Percentiles rank a stretch among this genome's conserved stretches.
Evolutionary conservation across 2,888 invertebrate genomes (phyloP).

Genomic region (Drosophila buzzatii): DNA sequence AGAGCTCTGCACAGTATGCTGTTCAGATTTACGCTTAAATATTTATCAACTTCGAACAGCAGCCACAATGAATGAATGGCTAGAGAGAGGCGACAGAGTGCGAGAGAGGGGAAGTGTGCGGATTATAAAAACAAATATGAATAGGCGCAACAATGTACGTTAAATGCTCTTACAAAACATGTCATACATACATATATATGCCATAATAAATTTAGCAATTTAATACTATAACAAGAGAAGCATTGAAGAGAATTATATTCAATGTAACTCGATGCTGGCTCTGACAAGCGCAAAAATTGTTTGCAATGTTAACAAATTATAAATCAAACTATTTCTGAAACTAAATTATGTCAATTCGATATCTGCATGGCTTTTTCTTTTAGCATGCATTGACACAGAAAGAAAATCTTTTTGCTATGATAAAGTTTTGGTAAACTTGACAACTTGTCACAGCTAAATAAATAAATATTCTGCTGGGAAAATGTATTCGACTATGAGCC

Average conservation of each 20-base stretch:
- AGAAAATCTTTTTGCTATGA: neutral
- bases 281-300: too few species aligned
- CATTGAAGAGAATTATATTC: neutral
- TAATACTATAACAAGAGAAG: neutral
- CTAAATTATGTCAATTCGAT: too few species aligned
- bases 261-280: neutral
- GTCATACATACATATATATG: neutral
- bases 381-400: neutral
- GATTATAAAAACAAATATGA: constrained; percentile 1
- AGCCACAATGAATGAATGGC: constrained; percentile 18
- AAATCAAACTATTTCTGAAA: neutral
- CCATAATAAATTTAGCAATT: neutral
- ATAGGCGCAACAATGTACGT: neutral
- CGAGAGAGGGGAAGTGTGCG: neutral
- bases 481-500: too few species aligned
- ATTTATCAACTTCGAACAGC: constrained; percentile 64
- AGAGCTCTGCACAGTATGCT: constrained; percentile 29
- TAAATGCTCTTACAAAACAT: constrained; percentile 2
- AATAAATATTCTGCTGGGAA: too few species aligned
- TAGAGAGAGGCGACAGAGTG: neutral
- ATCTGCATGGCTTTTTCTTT: too few species aligned
- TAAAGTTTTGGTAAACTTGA: neutral
- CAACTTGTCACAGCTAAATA: neutral
- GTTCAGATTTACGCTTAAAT: constrained; percentile 61
- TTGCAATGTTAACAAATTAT: neutral